phyloP scores from a whole-genome alignment of 2,888 invertebrate genomes.

The Drosophila paramelanica region DNA sequence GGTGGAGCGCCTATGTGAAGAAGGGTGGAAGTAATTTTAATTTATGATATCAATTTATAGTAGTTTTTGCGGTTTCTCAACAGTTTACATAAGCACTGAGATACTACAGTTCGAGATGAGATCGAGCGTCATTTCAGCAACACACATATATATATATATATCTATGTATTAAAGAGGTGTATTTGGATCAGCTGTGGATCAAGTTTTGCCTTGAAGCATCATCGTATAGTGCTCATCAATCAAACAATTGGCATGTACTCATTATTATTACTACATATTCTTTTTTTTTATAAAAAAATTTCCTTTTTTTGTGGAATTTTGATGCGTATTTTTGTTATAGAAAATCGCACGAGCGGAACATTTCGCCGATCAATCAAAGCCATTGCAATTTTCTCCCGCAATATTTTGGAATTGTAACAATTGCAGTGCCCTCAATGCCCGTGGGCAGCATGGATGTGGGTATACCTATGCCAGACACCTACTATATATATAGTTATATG shows the following conservation, averaged over 20 bases:
- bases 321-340: slow-evolving; percentile 36
- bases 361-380: slow-evolving; percentile 64
- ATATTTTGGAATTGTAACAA: slow-evolving; percentile 60
- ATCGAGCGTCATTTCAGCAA: slow-evolving; percentile 21
- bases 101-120: slow-evolving; percentile 4
- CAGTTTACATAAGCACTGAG: slow-evolving; percentile 49
- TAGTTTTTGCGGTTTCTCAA: slow-evolving; percentile 72
- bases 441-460: slow-evolving; percentile 32
- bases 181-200: slow-evolving; percentile 4
- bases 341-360: slow-evolving; percentile 75
- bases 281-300: slow-evolving; percentile 53
- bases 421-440: slow-evolving; percentile 52
- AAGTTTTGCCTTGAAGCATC: slow-evolving; percentile 5
- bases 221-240: slow-evolving; percentile 59
- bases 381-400: slow-evolving; percentile 53
- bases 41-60: slow-evolving; percentile 84
- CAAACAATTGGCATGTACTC: slow-evolving; percentile 53
- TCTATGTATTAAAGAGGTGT: neutral
- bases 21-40: slow-evolving; percentile 85
- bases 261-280: slow-evolving; percentile 11
- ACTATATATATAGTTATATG: slow-evolving; percentile 44
- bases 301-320: slow-evolving; percentile 52
- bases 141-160: neutral
- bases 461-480: slow-evolving; percentile 50
- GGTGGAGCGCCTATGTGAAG: slow-evolving; percentile 80